Base-by-base conservation (phyloP, 1,140 invertebrate species). In the Pteromalus puparum region DNA sequence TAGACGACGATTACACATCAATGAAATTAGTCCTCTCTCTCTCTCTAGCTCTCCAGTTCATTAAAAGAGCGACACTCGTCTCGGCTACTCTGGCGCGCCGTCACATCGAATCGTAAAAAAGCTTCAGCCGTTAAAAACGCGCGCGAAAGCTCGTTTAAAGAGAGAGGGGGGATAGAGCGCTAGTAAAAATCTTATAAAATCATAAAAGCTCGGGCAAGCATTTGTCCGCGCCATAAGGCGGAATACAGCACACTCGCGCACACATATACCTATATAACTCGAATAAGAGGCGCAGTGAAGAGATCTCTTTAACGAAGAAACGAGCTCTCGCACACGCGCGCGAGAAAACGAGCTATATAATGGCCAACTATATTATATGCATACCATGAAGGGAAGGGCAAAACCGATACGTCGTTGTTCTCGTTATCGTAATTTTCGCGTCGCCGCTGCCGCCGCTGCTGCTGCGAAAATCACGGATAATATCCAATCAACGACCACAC, bases 371-470 rank as follows among this genome's bases (percentile, higher is more conserved):
- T 42, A 34, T 34, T 2, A 10, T 42, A 42, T 12, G 10, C 10
- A 42, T 42, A 42, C 10, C 30, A 42, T 42, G 9, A 9, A 42
- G 0, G 38, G 38, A 34, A 74, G 38, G 18, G 28, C 67, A 12
- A 34, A 70, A 15, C 34, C 74, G 53, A 78, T 83, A 61, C 30
- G 72, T 61, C 82, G 42, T 73, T 42, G 26, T 46, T 26, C 76
- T 73, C 76, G 82, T 84, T 83, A 84, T 84, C 76, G 82, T 67
- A 84, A 78, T 79, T 84, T 74, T 84, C 82, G 82, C 38, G 76
- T 68, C 81, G 73, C 70, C 61, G 30, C 26, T 0, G 34, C 28
- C 21, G 77, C 53, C 21, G 1, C 15, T 34, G 12, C 48, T 61
- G 53, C 72, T 28, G 15, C 72, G 68, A 82, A 82, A 82, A 82